These are phyloP conservation scores for Branchinecta lindahli DNA, from an alignment of 1,140 invertebrate genomes.

Conservation along the genomic window DNA sequence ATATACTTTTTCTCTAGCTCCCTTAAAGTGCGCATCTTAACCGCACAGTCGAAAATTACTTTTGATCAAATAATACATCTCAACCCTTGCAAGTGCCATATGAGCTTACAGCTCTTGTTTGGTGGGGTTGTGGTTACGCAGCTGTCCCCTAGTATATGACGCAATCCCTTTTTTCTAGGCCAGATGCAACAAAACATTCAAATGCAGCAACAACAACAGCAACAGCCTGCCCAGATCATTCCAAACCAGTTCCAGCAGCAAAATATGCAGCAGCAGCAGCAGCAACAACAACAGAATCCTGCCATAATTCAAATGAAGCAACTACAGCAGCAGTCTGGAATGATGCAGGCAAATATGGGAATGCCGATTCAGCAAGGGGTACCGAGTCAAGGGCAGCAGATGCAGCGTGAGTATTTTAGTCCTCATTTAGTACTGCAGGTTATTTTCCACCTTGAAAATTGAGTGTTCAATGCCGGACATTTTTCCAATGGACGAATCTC, in stretches of 20 bases:
- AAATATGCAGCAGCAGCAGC: constrained; percentile 25
- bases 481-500: no score
- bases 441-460: no score
- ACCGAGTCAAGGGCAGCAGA: background rate
- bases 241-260: constrained; percentile 32
- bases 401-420: constrained; percentile 20
- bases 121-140: no score
- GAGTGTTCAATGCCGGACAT: no score
- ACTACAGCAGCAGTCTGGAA: constrained; percentile 23
- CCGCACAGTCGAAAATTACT: no score
- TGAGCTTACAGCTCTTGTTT: no score
- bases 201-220: constrained; percentile 29
- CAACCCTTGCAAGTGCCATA: no score
- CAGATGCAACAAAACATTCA: constrained; percentile 14
- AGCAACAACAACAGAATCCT: background rate
- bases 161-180: background rate
- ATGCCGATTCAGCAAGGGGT: constrained; percentile 10
- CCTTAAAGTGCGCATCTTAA: no score
- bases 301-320: constrained; percentile 24
- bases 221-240: constrained; percentile 26
- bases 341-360: background rate
- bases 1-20: no score
- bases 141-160: no score
- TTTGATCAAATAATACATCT: no score
- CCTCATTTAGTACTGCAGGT: background rate